phyloP scores from a whole-genome alignment of 2,888 invertebrate genomes.

The Cistogaster globosa region DNA sequence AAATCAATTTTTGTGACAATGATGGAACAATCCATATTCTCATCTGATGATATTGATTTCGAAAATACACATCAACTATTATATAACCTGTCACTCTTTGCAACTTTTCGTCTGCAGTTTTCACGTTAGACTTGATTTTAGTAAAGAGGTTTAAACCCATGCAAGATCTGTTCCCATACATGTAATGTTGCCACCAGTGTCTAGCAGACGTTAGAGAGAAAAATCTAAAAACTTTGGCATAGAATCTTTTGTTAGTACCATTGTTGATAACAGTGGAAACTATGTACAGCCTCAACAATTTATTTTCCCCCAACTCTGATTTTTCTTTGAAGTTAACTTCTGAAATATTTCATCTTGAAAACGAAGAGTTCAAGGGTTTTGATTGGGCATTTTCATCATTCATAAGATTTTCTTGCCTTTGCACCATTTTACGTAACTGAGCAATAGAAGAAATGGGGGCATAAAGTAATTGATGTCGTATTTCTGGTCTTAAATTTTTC shows the following conservation, averaged over 20 bases:
- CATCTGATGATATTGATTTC: not conserved
- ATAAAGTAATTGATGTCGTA: not conserved
- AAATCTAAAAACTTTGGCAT: constrained; percentile 38
- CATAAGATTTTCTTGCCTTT: not conserved
- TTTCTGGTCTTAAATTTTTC: not conserved
- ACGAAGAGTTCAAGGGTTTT: too few relatives aligned
- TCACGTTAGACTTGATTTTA: too few relatives aligned
- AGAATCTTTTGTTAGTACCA: not conserved
- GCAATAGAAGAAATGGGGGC: constrained; percentile 3
- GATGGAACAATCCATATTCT: constrained; percentile 47
- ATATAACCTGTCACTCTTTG: too few relatives aligned
- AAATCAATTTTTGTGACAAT: constrained; percentile 23
- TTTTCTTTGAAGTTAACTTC: not conserved
- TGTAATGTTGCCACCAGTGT: constrained; percentile 18
- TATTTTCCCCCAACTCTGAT: not conserved
- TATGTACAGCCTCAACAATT: not conserved
- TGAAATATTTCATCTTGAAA: not conserved
- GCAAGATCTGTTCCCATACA: constrained; percentile 21
- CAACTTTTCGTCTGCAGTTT: too few relatives aligned
- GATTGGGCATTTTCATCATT: too few relatives aligned
- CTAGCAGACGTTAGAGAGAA: constrained; percentile 19
- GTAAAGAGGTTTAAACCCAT: too few relatives aligned
- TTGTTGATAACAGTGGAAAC: constrained; percentile 7
- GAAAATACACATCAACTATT: not conserved
- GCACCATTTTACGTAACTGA: constrained; percentile 1